Conservation (phyloP, 1,140 invertebrate species). For the Ceratitis capitata region DNA sequence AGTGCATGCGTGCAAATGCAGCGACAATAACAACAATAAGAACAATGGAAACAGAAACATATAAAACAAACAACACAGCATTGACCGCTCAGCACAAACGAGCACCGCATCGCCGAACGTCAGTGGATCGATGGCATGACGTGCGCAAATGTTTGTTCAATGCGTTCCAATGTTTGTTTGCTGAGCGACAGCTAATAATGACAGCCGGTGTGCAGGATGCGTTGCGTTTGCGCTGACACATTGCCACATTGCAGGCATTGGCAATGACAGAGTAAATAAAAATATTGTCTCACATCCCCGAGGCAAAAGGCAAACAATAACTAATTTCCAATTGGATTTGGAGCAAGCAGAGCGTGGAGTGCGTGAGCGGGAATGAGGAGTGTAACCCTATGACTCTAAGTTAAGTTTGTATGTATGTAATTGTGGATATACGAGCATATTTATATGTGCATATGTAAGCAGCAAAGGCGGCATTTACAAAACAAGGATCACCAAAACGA, state of each 20-base stretch:
- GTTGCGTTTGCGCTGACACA: too few species aligned
- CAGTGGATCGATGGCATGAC: background rate
- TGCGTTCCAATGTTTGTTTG: background rate
- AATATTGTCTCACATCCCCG: background rate
- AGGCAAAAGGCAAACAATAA: constrained; percentile 5
- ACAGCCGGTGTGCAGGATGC: background rate
- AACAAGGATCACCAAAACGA: background rate
- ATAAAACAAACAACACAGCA: background rate
- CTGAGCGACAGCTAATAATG: background rate
- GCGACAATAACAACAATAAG: background rate
- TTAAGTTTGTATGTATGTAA: background rate
- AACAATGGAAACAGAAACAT: too few species aligned
- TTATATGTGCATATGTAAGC: background rate
- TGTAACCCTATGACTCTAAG: background rate
- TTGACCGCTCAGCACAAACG: background rate
- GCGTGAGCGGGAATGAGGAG: background rate
- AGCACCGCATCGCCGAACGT: background rate
- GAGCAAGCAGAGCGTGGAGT: background rate
- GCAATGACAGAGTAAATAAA: constrained; percentile 8
- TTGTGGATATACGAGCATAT: background rate
- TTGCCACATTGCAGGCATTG: background rate
- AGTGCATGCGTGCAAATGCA: background rate
- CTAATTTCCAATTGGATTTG: constrained; percentile 29
- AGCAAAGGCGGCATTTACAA: background rate
- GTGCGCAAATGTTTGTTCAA: background rate